A percentile compares a stretch with the other conserved stretches of the same genome.
Conservation (phyloP, 2,797 vertebrate species). For the Enteromius fasciolatus region DNA sequence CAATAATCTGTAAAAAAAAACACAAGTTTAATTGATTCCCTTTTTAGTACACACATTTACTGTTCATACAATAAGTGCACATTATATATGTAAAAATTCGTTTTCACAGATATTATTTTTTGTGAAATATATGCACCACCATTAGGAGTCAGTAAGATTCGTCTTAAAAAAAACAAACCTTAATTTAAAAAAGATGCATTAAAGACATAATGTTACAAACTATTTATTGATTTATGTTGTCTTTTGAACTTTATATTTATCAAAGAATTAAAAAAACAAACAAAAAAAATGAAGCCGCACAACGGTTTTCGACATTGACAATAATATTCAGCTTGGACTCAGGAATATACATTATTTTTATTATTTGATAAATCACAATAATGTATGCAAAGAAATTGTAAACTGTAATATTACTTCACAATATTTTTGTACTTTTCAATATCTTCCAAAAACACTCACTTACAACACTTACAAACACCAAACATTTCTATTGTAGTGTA, state of each 20-base stretch:
- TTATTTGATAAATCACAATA: not conserved
- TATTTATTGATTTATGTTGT: not conserved
- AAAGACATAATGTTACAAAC: not conserved
- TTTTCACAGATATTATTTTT: not conserved
- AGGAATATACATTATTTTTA: not conserved
- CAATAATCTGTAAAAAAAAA: constrained; percentile 84
- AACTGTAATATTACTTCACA: not conserved
- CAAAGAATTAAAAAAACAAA: not conserved
- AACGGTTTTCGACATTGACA: no score
- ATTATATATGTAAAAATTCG: not conserved
- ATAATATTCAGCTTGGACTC: no score
- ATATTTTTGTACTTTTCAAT: not conserved
- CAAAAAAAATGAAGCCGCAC: no score
- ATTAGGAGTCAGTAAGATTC: not conserved
- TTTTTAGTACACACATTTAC: not conserved
- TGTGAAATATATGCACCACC: not conserved
- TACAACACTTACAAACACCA: no score
- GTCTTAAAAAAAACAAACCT: not conserved
- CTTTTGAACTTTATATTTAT: not conserved
- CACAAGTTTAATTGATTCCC: not conserved
- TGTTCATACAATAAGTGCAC: not conserved
- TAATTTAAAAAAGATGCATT: not conserved
- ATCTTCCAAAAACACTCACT: not conserved
- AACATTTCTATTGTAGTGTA: not conserved
- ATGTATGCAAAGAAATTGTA: not conserved